Conservation (phyloP, 1,140 invertebrate species). For the Oedothorax gibbosus region DNA sequence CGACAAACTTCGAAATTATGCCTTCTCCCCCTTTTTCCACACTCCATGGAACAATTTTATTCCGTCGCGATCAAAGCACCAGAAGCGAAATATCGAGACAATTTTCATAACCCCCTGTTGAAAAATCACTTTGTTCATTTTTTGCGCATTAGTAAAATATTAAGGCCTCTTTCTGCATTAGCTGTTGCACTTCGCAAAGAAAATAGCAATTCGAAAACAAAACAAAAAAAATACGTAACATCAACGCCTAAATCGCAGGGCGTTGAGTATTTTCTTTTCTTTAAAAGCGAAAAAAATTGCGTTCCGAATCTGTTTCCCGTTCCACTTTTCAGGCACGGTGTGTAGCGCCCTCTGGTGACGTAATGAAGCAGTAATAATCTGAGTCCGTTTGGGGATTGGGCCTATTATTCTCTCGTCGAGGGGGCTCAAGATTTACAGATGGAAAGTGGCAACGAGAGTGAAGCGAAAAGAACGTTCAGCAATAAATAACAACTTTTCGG, state of each 20-base stretch:
- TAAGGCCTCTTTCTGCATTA: constrained; percentile 18
- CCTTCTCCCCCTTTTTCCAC: neutral
- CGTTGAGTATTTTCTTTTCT: constrained; percentile 1
- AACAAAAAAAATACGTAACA: constrained; percentile 4
- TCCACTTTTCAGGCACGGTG: constrained; percentile 7
- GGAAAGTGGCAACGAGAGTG: neutral
- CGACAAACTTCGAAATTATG: constrained; percentile 14
- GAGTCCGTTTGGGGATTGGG: constrained; percentile 33
- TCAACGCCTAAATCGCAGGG: constrained; percentile 34
- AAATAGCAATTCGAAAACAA: too few relatives aligned
- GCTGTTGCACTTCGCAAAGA: constrained; percentile 6
- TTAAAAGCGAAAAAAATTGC: neutral
- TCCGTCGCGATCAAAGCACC: neutral
- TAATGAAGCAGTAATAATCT: constrained; percentile 53
- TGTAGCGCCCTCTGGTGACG: constrained; percentile 37
- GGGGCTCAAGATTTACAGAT: constrained; percentile 36
- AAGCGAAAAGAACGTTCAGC: neutral
- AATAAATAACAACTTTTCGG: constrained; percentile 9
- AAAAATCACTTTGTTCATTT: constrained; percentile 4
- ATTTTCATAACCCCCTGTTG: neutral
- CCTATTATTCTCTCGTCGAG: constrained; percentile 38
- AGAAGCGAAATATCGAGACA: neutral
- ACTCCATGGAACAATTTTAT: constrained; percentile 4
- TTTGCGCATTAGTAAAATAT: constrained; percentile 32
- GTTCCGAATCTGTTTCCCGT: constrained; percentile 26